Evolutionary conservation across 2,888 invertebrate species (phyloP), one percentile per base, ranked within the genome.

Genomic region (Platerodrilus igneus): DNA sequence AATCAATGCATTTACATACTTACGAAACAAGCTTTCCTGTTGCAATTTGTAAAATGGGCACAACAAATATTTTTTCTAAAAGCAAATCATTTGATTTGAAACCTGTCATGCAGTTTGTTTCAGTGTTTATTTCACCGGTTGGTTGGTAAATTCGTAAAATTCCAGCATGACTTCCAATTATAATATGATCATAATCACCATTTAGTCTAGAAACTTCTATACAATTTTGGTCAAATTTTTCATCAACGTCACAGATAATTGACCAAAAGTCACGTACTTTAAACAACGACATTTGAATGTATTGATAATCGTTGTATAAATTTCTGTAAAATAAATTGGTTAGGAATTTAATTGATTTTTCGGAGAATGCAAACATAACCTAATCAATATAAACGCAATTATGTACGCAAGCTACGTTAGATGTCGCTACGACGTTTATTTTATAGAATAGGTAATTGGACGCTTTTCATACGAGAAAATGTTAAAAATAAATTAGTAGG

Each of bases 221-320:
- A 13, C 70, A 74, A 52, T 69, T 69, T 47, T 70, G 67, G 58
- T 75, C 75, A 47, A 69, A 67, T 50, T 70, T 69, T 62, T 81
- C 82, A 23, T 75, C 71, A 28, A 71, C 69, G 10, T 79, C 81
- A 57, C 82, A 84, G 32, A 77, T 74, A 8, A 83, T 81, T 10
- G 81, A 76, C 93, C 95, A 96, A 81, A 90, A 89, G 56, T 86
- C 85, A 59, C 88, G 80, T 6, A 86, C 79, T 74, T 90, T 92
- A 63, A 96, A 96, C 56, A 96, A 72, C 2, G 95, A 95, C 96
- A 96, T 96, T 47, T 38, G 60, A 30, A 37, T 5, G 17, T 19
- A 15, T 33, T 22, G 7, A 33, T 11, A 14, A 18, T 16, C 8
- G 17, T 13, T 17, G 10, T 15, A 19, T 8, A 14, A 16, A 21